Evolutionary conservation across 1,140 invertebrate species (phyloP).

Genomic region (Cydia splendana): DNA sequence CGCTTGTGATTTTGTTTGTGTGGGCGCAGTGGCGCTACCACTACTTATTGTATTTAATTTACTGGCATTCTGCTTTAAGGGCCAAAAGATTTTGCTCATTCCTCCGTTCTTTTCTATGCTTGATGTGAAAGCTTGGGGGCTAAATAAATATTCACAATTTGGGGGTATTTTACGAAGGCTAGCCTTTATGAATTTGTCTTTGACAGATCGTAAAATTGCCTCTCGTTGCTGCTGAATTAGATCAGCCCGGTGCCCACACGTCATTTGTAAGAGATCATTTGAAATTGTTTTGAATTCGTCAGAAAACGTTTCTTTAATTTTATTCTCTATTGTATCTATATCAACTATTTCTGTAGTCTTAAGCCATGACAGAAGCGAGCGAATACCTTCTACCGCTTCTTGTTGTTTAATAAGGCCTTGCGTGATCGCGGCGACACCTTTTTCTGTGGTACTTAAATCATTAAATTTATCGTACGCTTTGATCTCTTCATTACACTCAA

Average conservation of each 20-base stretch:
- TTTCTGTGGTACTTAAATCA: neutral
- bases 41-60: neutral
- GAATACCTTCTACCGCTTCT: neutral
- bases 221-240: conserved; percentile 34
- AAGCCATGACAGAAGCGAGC: conserved; percentile 12
- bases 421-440: conserved; percentile 31
- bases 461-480: conserved; percentile 17
- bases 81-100: neutral
- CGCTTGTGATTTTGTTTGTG: neutral
- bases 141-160: conserved; percentile 20
- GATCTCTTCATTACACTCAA: conserved; percentile 46
- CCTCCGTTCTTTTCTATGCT: neutral
- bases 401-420: conserved; percentile 26
- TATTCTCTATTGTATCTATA: neutral
- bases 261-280: conserved; percentile 32
- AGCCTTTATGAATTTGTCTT: conserved; percentile 30
- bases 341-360: neutral
- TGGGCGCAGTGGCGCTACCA: neutral
- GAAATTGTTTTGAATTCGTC: conserved; percentile 30
- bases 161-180: conserved; percentile 34
- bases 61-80: neutral
- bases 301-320: conserved; percentile 26
- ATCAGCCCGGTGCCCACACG: conserved; percentile 33
- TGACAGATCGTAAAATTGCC: conserved; percentile 14
- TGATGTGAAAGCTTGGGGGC: neutral